phyloP scores from a whole-genome alignment of 2,113 vertebrate genomes.

The Poeciliopsis occidentalis region DNA sequence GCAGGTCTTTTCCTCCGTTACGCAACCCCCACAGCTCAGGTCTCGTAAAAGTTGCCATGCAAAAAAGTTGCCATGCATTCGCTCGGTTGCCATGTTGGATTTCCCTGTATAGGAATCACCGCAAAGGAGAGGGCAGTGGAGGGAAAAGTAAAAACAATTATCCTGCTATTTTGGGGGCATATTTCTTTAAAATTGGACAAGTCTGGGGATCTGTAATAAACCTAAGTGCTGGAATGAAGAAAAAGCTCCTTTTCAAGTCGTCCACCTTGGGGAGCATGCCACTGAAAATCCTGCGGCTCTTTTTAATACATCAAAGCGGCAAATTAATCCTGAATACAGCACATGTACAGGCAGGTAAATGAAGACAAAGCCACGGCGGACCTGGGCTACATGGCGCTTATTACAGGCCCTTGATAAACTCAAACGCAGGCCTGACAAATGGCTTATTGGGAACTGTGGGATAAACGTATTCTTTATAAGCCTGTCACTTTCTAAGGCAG shows the following conservation, averaged over 20 bases:
- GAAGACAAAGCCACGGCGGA: conserved; percentile 79
- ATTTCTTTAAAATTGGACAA: conserved; percentile 76
- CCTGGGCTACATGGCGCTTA: conserved; percentile 67
- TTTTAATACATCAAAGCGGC: conserved; percentile 79
- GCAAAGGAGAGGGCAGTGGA: not conserved
- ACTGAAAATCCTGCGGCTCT: conserved; percentile 67
- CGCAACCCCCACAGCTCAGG: conserved; percentile 29
- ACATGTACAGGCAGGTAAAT: conserved; percentile 81
- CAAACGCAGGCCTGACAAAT: conserved; percentile 74
- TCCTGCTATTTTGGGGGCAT: conserved; percentile 72
- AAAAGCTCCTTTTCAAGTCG: conserved; percentile 76
- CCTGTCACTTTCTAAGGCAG: conserved; percentile 66
- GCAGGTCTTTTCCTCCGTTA: conserved; percentile 7
- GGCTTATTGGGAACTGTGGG: conserved; percentile 72
- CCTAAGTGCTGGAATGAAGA: conserved; percentile 84
- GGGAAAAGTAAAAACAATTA: conserved; percentile 70
- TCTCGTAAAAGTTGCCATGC: conserved; percentile 41
- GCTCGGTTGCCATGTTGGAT: conserved; percentile 35
- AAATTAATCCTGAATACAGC: conserved; percentile 77
- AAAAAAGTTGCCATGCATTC: not conserved
- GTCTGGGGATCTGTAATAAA: conserved; percentile 78
- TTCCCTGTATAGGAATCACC: conserved; percentile 36
- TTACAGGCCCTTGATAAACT: conserved; percentile 78
- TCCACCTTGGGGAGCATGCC: conserved; percentile 74
- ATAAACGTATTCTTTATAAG: conserved; percentile 80